These are phyloP conservation scores for Pseudorasbora parva DNA, from an alignment of 2,113 vertebrate species.

Conservation along the genomic window DNA sequence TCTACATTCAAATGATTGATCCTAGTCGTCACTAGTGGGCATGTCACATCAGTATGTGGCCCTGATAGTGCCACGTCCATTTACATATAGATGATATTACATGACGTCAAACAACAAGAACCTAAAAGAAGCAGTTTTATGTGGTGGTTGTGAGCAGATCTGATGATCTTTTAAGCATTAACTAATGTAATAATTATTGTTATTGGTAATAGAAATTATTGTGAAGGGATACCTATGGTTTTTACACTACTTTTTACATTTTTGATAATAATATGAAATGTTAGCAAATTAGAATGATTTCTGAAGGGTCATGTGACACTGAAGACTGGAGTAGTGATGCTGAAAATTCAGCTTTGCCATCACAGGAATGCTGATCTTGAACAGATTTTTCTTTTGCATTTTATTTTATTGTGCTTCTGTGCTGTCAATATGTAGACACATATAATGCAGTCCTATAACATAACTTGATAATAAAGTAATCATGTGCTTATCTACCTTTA, in stretches of 20 bases:
- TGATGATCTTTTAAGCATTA: not conserved
- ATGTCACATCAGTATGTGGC: not conserved
- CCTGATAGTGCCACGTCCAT: not conserved
- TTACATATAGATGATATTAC: conserved; percentile 16
- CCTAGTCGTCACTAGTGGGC: not conserved
- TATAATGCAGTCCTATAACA: not conserved
- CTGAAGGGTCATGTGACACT: too few species aligned
- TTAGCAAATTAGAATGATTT: too few species aligned
- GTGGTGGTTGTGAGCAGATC: not conserved
- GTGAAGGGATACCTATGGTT: not conserved
- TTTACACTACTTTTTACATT: not conserved
- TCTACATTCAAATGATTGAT: conserved; percentile 30
- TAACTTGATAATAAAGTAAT: too few species aligned
- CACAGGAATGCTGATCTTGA: too few species aligned
- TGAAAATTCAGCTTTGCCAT: too few species aligned
- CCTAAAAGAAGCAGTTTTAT: not conserved
- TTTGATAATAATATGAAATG: too few species aligned
- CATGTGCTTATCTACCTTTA: not conserved
- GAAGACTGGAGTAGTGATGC: too few species aligned
- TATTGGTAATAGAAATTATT: not conserved
- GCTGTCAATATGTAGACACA: not conserved
- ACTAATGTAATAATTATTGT: not conserved
- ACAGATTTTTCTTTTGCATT: not conserved
- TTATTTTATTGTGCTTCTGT: not conserved
- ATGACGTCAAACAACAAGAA: not conserved